Evolutionary conservation across 2,113 vertebrate species (phyloP).

Genomic region (Melanerpes formicivorus): DNA sequence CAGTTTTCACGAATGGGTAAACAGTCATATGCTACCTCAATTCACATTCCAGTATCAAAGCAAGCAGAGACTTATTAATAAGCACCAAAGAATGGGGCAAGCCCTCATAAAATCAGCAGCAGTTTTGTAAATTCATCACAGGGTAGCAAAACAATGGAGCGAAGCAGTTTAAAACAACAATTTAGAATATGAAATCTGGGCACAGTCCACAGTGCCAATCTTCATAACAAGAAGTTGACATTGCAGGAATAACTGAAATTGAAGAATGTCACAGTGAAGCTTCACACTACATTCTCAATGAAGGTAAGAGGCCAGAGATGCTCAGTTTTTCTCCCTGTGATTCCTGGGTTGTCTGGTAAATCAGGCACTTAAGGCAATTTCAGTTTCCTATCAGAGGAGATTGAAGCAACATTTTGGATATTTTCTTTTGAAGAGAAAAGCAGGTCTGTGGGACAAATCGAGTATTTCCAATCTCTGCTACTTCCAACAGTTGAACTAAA

Average conservation of each 20-base stretch:
- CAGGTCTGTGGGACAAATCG: background rate
- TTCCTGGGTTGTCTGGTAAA: background rate
- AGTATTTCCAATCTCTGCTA: background rate
- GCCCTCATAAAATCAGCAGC: background rate
- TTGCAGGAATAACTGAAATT: background rate
- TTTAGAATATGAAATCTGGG: background rate
- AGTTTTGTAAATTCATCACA: background rate
- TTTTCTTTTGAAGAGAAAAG: background rate
- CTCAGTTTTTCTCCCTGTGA: background rate
- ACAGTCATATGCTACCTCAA: background rate
- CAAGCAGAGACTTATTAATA: conserved; percentile 6
- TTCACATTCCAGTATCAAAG: background rate
- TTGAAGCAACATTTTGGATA: background rate
- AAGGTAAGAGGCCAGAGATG: background rate
- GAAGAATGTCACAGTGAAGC: background rate
- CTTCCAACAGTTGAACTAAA: background rate
- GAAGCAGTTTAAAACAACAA: background rate
- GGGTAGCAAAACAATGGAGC: background rate
- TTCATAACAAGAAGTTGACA: background rate
- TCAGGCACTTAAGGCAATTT: background rate
- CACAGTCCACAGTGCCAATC: background rate
- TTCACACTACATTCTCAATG: background rate
- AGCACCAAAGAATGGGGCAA: background rate
- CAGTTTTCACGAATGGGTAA: background rate
- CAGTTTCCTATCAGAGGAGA: background rate